These are phyloP conservation scores for Rotaria magnacalcarata DNA, from an alignment of 2,888 invertebrate species.

Conservation along the genomic window DNA sequence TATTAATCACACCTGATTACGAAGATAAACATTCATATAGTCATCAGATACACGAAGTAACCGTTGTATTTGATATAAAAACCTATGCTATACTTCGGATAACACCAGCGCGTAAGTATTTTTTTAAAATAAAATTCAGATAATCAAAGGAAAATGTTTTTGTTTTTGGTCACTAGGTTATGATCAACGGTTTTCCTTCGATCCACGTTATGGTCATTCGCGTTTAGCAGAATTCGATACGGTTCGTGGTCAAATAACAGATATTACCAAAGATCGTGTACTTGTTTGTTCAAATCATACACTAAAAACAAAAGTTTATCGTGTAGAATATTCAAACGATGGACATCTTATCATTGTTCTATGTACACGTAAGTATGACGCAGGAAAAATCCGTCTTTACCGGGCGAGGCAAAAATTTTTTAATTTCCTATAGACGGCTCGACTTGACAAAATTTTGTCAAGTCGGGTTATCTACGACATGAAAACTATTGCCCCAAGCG, in stretches of 20 bases:
- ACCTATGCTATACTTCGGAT: neutral
- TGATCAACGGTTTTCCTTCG: conserved; percentile 42
- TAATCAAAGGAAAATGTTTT: neutral
- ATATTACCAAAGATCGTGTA: neutral
- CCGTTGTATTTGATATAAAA: conserved; percentile 27
- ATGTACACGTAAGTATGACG: conserved; percentile 6
- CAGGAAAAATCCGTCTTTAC: too few species aligned
- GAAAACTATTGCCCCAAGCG: too few species aligned
- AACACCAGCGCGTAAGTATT: conserved; percentile 33
- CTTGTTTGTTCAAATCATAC: conserved; percentile 39
- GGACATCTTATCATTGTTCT: conserved; percentile 39
- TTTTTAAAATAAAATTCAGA: too few species aligned
- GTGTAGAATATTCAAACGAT: conserved; percentile 40
- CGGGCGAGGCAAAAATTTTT: too few species aligned
- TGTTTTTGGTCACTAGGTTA: neutral
- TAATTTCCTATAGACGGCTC: too few species aligned
- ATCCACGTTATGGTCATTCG: conserved; percentile 37
- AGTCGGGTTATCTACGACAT: too few species aligned
- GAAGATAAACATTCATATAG: conserved; percentile 37
- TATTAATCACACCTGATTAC: conserved; percentile 40
- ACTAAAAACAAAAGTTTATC: conserved; percentile 41
- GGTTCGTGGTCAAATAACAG: conserved; percentile 37
- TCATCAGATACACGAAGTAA: conserved; percentile 36
- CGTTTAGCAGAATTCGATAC: conserved; percentile 42
- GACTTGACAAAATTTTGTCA: too few species aligned